Conservation (phyloP, 2,797 vertebrate species). For the Clamator glandarius region DNA sequence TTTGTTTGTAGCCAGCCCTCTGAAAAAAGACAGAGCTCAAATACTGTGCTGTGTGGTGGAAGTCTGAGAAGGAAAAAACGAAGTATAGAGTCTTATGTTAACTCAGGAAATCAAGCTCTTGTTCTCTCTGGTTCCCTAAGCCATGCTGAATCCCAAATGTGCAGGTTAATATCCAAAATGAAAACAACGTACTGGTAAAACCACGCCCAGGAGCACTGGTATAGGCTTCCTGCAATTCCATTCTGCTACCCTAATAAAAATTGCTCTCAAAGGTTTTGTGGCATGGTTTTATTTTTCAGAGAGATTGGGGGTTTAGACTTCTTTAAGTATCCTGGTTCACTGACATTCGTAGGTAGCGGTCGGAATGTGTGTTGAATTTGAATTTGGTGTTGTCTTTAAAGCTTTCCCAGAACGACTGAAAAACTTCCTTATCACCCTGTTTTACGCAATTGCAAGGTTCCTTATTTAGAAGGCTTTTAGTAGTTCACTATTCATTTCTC, state of each 20-base stretch:
- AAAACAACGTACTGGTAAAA: slow-evolving; percentile 24
- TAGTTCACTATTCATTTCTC: background rate
- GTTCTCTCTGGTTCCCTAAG: slow-evolving; percentile 63
- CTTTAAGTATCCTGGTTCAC: background rate
- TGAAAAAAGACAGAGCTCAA: background rate
- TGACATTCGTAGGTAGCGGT: background rate
- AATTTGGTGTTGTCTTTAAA: background rate
- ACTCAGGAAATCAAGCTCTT: slow-evolving; percentile 73
- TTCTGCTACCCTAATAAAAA: slow-evolving; percentile 81
- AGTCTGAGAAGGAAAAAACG: background rate
- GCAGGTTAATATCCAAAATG: slow-evolving; percentile 47
- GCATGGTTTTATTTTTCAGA: slow-evolving; percentile 66
- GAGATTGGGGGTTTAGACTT: background rate
- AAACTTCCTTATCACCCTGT: accelerated
- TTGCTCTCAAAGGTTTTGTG: slow-evolving; percentile 72
- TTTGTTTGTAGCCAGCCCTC: background rate
- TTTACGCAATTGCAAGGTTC: background rate
- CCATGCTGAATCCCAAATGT: slow-evolving; percentile 40
- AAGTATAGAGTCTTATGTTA: slow-evolving; percentile 25
- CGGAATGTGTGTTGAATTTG: background rate
- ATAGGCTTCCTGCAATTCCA: slow-evolving; percentile 75
- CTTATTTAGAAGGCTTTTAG: background rate
- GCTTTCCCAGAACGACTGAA: background rate
- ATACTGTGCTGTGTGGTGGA: background rate
- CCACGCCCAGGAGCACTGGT: slow-evolving; percentile 55